These are phyloP conservation scores for Poecilia gillii DNA, from an alignment of 2,797 vertebrate genomes.

Conservation along the genomic window DNA sequence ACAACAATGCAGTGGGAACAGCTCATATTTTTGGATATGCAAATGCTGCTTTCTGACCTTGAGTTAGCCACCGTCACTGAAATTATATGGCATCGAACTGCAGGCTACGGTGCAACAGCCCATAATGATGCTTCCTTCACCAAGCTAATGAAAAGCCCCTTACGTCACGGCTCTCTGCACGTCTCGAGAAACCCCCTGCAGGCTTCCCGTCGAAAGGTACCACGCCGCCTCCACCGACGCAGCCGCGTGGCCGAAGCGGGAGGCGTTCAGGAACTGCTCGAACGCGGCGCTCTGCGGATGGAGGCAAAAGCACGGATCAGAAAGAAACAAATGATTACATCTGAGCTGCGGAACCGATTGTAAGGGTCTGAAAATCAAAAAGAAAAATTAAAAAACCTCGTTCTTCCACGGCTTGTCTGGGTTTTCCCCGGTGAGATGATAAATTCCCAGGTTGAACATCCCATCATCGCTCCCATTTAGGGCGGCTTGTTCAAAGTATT, in stretches of 20 bases:
- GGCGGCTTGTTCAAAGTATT: constrained; percentile 88
- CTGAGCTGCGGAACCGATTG: background rate
- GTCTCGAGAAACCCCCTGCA: constrained; percentile 84
- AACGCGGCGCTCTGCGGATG: constrained; percentile 86
- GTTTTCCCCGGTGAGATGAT: constrained; percentile 82
- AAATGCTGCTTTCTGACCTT: constrained; percentile 71
- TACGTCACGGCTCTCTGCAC: constrained; percentile 88
- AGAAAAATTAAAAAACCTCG: constrained; percentile 81
- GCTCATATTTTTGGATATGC: constrained; percentile 76
- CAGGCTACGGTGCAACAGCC: constrained; percentile 62
- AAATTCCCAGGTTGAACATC: constrained; percentile 89
- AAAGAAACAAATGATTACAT: background rate
- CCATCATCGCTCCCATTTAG: constrained; percentile 86
- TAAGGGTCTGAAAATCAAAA: background rate
- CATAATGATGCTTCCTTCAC: constrained; percentile 61
- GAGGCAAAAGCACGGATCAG: background rate
- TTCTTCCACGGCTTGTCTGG: constrained; percentile 80
- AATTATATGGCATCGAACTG: constrained; percentile 64
- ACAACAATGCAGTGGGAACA: constrained; percentile 42
- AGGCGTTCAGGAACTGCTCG: constrained; percentile 87
- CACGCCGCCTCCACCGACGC: constrained; percentile 85
- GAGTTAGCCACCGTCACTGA: constrained; percentile 71
- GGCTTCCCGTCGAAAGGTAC: constrained; percentile 88
- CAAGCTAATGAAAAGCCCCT: constrained; percentile 69
- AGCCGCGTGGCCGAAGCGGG: constrained; percentile 83